phyloP scores from a whole-genome alignment of 2,113 vertebrate species.

The Mustelus asterias region DNA sequence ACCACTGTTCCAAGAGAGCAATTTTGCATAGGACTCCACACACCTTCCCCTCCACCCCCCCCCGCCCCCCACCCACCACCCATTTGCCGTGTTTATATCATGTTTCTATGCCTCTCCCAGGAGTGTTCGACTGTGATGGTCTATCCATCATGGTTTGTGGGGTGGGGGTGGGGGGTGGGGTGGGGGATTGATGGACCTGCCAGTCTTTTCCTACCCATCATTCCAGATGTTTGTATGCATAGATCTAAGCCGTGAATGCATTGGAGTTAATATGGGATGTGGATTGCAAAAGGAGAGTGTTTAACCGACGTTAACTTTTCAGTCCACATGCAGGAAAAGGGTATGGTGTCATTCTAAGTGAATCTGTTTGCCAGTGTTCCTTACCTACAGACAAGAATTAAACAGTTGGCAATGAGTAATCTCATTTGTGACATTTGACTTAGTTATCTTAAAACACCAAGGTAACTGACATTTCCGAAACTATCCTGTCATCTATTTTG shows the following conservation, averaged over 20 bases:
- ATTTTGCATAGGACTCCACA: too few species aligned
- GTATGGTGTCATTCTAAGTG: background rate
- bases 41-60: too few species aligned
- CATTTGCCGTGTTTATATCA: too few species aligned
- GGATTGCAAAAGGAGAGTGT: background rate
- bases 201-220: too few species aligned
- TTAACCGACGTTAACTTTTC: background rate
- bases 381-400: background rate
- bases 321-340: background rate
- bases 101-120: too few species aligned
- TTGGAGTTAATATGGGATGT: background rate
- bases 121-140: too few species aligned
- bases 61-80: too few species aligned
- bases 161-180: too few species aligned
- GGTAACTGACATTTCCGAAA: background rate
- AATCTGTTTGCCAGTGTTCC: background rate
- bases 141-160: too few species aligned
- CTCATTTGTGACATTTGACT: background rate
- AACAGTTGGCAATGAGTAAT: background rate
- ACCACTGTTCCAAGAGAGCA: too few species aligned
- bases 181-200: too few species aligned
- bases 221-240: too few species aligned
- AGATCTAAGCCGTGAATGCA: background rate
- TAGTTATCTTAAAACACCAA: conserved; percentile 19
- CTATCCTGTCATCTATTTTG: background rate